Percentiles rank a stretch among this genome's conserved stretches.
phyloP scores from a whole-genome alignment of 1,140 invertebrate species.

The Olivierus martensii region DNA sequence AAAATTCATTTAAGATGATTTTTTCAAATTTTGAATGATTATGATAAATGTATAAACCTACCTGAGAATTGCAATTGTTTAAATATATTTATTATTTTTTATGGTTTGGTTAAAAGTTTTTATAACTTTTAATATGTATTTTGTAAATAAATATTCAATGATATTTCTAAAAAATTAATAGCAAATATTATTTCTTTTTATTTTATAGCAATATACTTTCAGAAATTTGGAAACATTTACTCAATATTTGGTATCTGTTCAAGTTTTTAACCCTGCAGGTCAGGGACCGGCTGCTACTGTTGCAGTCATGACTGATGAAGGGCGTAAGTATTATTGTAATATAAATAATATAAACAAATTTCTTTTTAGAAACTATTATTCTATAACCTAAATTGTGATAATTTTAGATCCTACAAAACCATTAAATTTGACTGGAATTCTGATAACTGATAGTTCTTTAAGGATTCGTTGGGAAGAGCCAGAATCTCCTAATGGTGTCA shows the following conservation, averaged over 20 bases:
- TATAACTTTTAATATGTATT: too few species aligned
- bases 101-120: too few species aligned
- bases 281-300: conserved; percentile 52
- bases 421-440: conserved; percentile 55
- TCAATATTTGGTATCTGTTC: conserved; percentile 55
- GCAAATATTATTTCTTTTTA: conserved; percentile 13
- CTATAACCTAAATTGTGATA: not conserved
- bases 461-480: conserved; percentile 64
- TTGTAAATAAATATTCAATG: too few species aligned
- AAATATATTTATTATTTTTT: too few species aligned
- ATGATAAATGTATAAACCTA: too few species aligned
- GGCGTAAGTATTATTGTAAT: conserved; percentile 42
- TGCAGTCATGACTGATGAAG: conserved; percentile 62
- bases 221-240: conserved; percentile 53
- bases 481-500: conserved; percentile 45
- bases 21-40: too few species aligned
- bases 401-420: conserved; percentile 60
- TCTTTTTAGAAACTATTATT: not conserved
- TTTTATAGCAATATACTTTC: conserved; percentile 51
- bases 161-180: too few species aligned
- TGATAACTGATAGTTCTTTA: conserved; percentile 58
- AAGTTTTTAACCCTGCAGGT: conserved; percentile 62
- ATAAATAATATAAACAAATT: not conserved
- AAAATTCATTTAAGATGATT: too few species aligned
- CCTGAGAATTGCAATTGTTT: too few species aligned